Evolutionary conservation across 2,113 vertebrate species (phyloP).

Genomic region (Sinocyclocheilus anophthalmus): DNA sequence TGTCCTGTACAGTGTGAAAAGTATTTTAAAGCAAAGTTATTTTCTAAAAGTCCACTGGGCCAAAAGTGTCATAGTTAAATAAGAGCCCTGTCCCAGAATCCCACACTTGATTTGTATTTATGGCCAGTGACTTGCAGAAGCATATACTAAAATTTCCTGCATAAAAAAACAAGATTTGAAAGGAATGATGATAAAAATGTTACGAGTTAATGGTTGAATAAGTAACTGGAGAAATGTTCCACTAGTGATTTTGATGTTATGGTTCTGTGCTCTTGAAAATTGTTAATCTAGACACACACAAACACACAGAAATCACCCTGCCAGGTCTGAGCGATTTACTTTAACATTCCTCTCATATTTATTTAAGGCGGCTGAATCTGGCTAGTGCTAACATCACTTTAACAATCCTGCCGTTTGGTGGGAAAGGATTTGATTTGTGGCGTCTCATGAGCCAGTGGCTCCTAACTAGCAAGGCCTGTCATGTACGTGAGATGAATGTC

Average conservation of each 20-base stretch:
- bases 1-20: neutral
- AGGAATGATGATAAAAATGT: neutral
- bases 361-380: neutral
- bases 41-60: neutral
- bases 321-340: slow-evolving; percentile 34
- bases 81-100: neutral
- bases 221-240: neutral
- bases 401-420: neutral
- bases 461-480: neutral
- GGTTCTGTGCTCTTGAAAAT: neutral
- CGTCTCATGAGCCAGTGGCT: slow-evolving; percentile 1
- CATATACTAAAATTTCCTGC: slow-evolving; percentile 2
- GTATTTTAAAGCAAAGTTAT: neutral
- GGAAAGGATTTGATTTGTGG: slow-evolving; percentile 19
- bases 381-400: neutral
- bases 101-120: neutral
- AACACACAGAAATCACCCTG: slow-evolving; percentile 10
- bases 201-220: neutral
- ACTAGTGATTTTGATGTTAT: neutral
- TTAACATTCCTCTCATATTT: slow-evolving; percentile 9
- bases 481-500: slow-evolving; percentile 11
- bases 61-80: neutral
- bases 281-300: neutral
- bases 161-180: neutral
- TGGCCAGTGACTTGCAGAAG: neutral